A percentile compares a stretch with the other conserved stretches of the same genome.
Conservation (phyloP, 1,140 invertebrate genomes). For the Bathynomus jamesi region DNA sequence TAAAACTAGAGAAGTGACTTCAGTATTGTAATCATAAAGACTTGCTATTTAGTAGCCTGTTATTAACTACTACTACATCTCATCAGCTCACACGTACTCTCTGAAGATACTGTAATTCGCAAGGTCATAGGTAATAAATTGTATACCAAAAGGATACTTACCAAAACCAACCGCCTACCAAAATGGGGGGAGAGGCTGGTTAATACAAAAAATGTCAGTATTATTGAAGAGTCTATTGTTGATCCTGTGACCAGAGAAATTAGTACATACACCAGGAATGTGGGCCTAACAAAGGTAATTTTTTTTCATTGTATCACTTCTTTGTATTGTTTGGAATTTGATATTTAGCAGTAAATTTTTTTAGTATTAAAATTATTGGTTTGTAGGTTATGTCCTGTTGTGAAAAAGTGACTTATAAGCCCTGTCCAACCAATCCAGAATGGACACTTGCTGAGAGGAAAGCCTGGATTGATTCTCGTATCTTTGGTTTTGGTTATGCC, state of each 20-base stretch:
- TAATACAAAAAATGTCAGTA: conserved; percentile 57
- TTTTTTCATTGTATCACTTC: not conserved
- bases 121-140: conserved; percentile 63
- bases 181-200: conserved; percentile 88
- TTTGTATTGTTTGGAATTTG: not conserved
- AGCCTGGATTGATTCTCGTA: no score
- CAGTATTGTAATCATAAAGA: no score
- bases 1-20: no score
- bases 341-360: no score
- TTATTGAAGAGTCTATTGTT: conserved; percentile 85
- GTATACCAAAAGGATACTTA: conserved; percentile 72
- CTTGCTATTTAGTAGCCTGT: no score
- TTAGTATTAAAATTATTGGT: no score
- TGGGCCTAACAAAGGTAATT: conserved; percentile 72
- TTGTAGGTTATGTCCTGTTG: no score
- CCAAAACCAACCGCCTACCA: conserved; percentile 82
- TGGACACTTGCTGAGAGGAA: no score
- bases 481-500: no score
- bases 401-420: no score
- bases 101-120: conserved; percentile 78
- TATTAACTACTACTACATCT: conserved; percentile 8
- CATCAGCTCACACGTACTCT: conserved; percentile 77
- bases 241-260: conserved; percentile 72
- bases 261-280: conserved; percentile 78
- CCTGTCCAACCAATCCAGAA: no score